Conservation (phyloP, 2,113 vertebrate genomes). For the Salvator merianae region DNA sequence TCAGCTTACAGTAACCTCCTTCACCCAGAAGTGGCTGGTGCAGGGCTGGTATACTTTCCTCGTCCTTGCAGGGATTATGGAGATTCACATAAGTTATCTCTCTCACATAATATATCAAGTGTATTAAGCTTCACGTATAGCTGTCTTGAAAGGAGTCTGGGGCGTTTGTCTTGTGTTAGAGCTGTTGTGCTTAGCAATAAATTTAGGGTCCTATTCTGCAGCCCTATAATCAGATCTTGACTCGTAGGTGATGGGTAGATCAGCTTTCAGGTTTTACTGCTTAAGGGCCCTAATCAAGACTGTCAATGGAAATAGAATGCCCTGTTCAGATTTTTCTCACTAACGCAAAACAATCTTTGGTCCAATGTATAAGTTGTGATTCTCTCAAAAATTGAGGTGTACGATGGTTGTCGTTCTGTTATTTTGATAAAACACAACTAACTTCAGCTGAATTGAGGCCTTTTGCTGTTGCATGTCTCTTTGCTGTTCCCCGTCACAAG, state of each 20-base stretch:
- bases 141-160: conserved; percentile 45
- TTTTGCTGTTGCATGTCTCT: too few species aligned
- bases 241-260: neutral
- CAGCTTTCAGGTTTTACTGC: neutral
- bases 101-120: conserved; percentile 12
- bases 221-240: neutral
- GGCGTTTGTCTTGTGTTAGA: conserved; percentile 32
- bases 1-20: conserved; percentile 69
- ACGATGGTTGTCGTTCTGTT: too few species aligned
- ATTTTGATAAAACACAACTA: neutral
- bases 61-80: conserved; percentile 61
- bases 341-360: neutral
- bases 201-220: neutral
- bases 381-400: too few species aligned
- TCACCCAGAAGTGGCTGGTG: conserved; percentile 71
- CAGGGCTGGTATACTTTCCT: conserved; percentile 68
- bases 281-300: too few species aligned
- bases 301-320: neutral
- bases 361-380: neutral
- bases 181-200: neutral
- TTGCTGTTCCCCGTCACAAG: neutral
- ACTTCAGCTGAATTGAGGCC: neutral
- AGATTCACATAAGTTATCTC: conserved; percentile 60
- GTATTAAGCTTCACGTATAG: conserved; percentile 37
- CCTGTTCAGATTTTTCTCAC: neutral